phyloP scores from a whole-genome alignment of 37 sponge, comb jelly and placozoan genomes.

The Agelas oroides region DNA sequence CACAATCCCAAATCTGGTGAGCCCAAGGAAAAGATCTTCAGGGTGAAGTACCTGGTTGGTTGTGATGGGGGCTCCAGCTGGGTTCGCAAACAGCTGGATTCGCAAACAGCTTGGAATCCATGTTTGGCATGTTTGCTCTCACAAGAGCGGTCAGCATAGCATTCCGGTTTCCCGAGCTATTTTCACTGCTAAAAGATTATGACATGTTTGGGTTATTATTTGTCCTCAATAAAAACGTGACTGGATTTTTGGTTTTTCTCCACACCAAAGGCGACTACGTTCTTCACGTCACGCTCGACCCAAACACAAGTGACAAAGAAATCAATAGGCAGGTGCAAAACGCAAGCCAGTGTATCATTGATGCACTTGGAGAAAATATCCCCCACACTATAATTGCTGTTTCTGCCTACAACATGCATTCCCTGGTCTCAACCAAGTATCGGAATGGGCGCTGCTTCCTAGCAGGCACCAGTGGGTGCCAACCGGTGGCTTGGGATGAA shows the following conservation, averaged over 20 bases:
- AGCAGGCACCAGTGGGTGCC: constrained; percentile 88
- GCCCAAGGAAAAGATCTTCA: constrained; percentile 32
- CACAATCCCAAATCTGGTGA: not conserved
- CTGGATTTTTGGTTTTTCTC: constrained; percentile 28
- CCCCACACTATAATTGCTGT: constrained; percentile 34
- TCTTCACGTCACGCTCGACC: constrained; percentile 33
- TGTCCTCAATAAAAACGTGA: not conserved
- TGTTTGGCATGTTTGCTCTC: constrained; percentile 64
- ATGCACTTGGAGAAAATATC: constrained; percentile 21
- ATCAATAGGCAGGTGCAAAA: constrained; percentile 28
- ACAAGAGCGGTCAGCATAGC: constrained; percentile 61
- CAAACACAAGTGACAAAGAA: constrained; percentile 25
- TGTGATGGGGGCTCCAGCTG: constrained; percentile 69
- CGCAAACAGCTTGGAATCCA: constrained; percentile 52
- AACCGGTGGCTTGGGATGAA: constrained; percentile 85
- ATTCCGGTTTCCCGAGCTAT: constrained; percentile 58
- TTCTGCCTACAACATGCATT: constrained; percentile 64
- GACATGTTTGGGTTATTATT: constrained; percentile 31
- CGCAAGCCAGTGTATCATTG: not conserved
- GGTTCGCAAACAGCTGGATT: constrained; percentile 14
- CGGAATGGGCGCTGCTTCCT: constrained; percentile 70
- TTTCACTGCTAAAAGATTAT: not conserved
- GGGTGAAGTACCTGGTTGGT: constrained; percentile 57
- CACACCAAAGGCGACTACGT: constrained; percentile 36
- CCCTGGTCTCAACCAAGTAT: constrained; percentile 62